phyloP scores from a whole-genome alignment of 2,888 invertebrate species.

The Apoderus coryli region DNA sequence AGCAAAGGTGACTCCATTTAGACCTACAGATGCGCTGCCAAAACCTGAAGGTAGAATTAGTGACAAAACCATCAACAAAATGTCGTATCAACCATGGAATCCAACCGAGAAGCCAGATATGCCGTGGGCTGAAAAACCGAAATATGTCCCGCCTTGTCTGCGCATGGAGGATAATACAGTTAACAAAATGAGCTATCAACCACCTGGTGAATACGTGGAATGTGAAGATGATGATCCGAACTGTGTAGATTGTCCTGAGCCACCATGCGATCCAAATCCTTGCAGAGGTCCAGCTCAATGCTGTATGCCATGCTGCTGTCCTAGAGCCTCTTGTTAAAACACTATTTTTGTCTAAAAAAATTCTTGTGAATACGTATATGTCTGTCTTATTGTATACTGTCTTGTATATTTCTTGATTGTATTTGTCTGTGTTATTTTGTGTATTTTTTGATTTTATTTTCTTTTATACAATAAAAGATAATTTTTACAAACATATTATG shows the following conservation, averaged over 20 bases:
- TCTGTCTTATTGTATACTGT: too few relatives aligned
- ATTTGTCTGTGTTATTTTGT: too few relatives aligned
- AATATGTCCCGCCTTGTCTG: slow-evolving; percentile 31
- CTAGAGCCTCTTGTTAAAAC: slow-evolving; percentile 29
- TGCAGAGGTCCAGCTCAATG: slow-evolving; percentile 21
- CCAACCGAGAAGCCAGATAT: slow-evolving; percentile 28
- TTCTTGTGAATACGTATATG: too few relatives aligned
- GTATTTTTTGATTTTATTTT: too few relatives aligned
- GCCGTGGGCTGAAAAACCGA: slow-evolving; percentile 32
- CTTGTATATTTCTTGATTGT: too few relatives aligned
- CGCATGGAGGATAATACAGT: slow-evolving; percentile 43
- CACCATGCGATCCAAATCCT: slow-evolving; percentile 19
- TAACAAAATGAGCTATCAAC: slow-evolving; percentile 44
- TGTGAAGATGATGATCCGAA: slow-evolving; percentile 40
- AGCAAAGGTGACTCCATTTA: slow-evolving; percentile 23
- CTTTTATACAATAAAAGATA: too few relatives aligned
- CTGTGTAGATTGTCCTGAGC: slow-evolving; percentile 33
- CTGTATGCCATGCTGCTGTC: slow-evolving; percentile 29
- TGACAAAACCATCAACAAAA: slow-evolving; percentile 28
- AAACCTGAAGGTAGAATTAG: slow-evolving; percentile 27
- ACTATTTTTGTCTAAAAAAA: too few relatives aligned
- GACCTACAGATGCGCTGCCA: slow-evolving; percentile 24
- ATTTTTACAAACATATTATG: too few relatives aligned
- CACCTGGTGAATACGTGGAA: slow-evolving; percentile 43
- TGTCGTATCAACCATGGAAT: slow-evolving; percentile 37